Percentiles rank a stretch among this genome's conserved stretches.
These are phyloP conservation scores for Plutomurus gul DNA, from an alignment of 1,140 invertebrate species.

Conservation along the genomic window DNA sequence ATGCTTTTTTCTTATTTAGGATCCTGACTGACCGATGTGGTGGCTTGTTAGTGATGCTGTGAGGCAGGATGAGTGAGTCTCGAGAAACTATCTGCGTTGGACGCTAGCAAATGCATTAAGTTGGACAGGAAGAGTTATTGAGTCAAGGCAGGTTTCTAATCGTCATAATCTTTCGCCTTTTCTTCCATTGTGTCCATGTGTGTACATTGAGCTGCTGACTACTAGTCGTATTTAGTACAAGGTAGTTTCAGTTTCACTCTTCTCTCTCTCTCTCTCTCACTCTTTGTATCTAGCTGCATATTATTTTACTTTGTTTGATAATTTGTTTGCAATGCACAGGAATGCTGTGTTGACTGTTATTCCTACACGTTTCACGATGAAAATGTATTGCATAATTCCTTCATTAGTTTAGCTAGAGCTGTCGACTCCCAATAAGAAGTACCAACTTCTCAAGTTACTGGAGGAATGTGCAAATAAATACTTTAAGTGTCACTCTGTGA, in stretches of 20 bases:
- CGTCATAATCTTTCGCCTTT: slow-evolving; percentile 30
- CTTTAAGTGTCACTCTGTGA: too few relatives aligned
- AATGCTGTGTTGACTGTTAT: too few relatives aligned
- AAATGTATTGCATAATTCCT: too few relatives aligned
- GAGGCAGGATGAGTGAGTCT: not conserved
- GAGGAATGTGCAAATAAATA: too few relatives aligned
- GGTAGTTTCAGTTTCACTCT: slow-evolving; percentile 15
- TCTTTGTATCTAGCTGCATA: too few relatives aligned
- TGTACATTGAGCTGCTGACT: not conserved
- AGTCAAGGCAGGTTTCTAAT: slow-evolving; percentile 43
- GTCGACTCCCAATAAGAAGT: too few relatives aligned
- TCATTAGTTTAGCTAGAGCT: too few relatives aligned
- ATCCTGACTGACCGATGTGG: slow-evolving; percentile 7
- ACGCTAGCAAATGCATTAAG: not conserved
- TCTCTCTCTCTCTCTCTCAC: not conserved
- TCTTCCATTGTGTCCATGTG: not conserved
- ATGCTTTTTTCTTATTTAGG: slow-evolving; percentile 9
- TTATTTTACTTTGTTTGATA: too few relatives aligned
- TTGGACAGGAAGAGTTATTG: slow-evolving; percentile 46
- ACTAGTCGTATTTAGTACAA: too few relatives aligned
- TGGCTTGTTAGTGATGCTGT: not conserved
- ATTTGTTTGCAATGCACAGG: too few relatives aligned
- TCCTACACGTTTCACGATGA: too few relatives aligned
- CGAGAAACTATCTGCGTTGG: not conserved
- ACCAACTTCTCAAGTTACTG: too few relatives aligned